Evolutionary conservation across 2,113 vertebrate genomes (phyloP), one percentile per base, ranked within the genome.

Genomic region (Mohoua ochrocephala): DNA sequence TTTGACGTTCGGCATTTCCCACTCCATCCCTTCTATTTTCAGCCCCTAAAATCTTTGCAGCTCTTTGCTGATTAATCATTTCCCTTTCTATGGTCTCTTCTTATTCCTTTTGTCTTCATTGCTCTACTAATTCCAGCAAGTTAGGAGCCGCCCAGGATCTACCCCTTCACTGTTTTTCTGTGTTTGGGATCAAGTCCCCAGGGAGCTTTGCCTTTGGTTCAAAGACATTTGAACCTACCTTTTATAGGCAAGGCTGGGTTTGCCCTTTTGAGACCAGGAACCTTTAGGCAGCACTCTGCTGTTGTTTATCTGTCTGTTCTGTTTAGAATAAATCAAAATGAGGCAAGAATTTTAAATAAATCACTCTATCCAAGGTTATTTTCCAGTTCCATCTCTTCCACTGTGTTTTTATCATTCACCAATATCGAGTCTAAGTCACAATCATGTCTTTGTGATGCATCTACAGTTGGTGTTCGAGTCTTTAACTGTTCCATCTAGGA

Each of bases 1-100:
- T 79, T 91, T 87, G 76, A 95, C 24, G 52, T 84, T 53, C 85
- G 91, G 41, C 84, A 93, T 92, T 94, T 96, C 70, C 84, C 78
- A 73, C 81, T 96, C 47, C 14, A 39, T 76, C 53, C 44, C 42
- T 73, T 87, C 31, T 42, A 19, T 74, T 91, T 75, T 37, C 35
- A 63, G 41, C 8, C n/a, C 44, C 41, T 65, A 79, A 87, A 94
- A 89, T 39, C 0, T 31, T 71, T n/a, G n/a, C n/a, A n/a, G 10
- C 13, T 61, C 44, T 87, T 67, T 85, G 52, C 41, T 87, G 24
- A 49, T 84, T 87, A 79, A 75, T 79, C 7, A 71, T 60, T 84
- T 71, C 31, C 8, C 44, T 89, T 78, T 82, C 56, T 68, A 20
- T 57, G 7, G 8, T 87, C 17, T 75, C 35, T 63, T 57, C 41